Conservation (phyloP, 1,140 invertebrate genomes). For the Andrena cerasifolii region DNA sequence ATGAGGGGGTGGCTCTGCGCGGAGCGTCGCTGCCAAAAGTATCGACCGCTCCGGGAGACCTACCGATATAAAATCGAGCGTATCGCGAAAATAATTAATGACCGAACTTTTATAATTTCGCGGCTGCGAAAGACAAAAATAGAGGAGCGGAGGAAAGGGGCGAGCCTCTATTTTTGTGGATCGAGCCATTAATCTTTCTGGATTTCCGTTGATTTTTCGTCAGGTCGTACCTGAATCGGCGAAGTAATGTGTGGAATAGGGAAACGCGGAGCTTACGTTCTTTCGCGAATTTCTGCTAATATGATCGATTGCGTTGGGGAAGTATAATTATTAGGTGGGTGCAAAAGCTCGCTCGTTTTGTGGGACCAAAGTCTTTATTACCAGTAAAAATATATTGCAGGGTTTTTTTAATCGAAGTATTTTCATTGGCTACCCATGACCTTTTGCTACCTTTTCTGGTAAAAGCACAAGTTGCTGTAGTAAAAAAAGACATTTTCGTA, state of each 20-base stretch:
- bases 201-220: constrained; percentile 13
- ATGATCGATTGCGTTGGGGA: constrained; percentile 10
- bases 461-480: no score
- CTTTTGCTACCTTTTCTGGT: no score
- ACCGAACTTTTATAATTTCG: constrained; percentile 56
- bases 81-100: constrained; percentile 63
- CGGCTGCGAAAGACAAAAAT: constrained; percentile 48
- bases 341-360: not conserved
- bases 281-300: not conserved
- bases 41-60: constrained; percentile 35
- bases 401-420: no score
- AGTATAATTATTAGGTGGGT: no score
- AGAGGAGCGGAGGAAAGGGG: not conserved
- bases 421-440: no score
- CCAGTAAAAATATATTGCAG: no score
- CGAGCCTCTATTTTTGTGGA: constrained; percentile 1
- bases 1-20: constrained; percentile 37
- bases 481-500: no score
- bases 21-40: constrained; percentile 36
- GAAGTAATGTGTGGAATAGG: not conserved
- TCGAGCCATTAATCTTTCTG: constrained; percentile 53
- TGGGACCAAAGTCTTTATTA: no score
- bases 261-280: not conserved
- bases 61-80: constrained; percentile 51
- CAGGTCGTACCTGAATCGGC: not conserved